Percentiles rank a stretch among this genome's conserved stretches.
These are phyloP conservation scores for Eupristina koningsbergeri DNA, from an alignment of 1,140 invertebrate species.

Conservation along the genomic window DNA sequence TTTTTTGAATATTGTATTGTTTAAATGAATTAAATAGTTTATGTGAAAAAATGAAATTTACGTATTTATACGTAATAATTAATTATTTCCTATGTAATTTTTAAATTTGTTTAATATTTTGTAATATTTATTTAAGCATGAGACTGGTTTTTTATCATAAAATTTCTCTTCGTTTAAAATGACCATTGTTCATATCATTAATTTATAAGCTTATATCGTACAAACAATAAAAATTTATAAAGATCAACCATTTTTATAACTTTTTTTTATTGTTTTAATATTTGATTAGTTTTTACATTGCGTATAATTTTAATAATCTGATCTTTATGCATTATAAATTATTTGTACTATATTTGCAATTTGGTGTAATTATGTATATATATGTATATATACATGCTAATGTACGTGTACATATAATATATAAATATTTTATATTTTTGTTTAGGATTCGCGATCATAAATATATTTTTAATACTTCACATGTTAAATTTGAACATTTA, in stretches of 20 bases:
- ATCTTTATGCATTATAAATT: background rate
- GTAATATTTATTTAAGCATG: too few relatives aligned
- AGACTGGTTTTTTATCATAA: background rate
- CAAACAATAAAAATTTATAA: background rate
- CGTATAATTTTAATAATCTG: background rate
- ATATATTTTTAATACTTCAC: background rate
- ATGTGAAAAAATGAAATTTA: too few relatives aligned
- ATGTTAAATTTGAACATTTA: background rate
- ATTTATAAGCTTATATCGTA: constrained; percentile 21
- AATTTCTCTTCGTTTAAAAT: constrained; percentile 12
- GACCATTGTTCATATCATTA: constrained; percentile 16
- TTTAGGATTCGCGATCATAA: constrained; percentile 23
- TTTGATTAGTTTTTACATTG: background rate
- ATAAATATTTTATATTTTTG: constrained; percentile 5
- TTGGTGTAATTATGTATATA: background rate
- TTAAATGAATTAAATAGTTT: too few relatives aligned
- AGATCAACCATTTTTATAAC: background rate
- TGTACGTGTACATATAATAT: too few relatives aligned
- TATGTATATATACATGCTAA: too few relatives aligned
- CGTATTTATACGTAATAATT: too few relatives aligned
- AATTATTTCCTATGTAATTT: too few relatives aligned
- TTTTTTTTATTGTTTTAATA: background rate
- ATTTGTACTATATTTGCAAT: constrained; percentile 12
- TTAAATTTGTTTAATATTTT: too few relatives aligned
- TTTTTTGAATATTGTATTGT: too few relatives aligned